Evolutionary conservation across 2,797 vertebrate genomes (phyloP).

Genomic region (Synanceia verrucosa): DNA sequence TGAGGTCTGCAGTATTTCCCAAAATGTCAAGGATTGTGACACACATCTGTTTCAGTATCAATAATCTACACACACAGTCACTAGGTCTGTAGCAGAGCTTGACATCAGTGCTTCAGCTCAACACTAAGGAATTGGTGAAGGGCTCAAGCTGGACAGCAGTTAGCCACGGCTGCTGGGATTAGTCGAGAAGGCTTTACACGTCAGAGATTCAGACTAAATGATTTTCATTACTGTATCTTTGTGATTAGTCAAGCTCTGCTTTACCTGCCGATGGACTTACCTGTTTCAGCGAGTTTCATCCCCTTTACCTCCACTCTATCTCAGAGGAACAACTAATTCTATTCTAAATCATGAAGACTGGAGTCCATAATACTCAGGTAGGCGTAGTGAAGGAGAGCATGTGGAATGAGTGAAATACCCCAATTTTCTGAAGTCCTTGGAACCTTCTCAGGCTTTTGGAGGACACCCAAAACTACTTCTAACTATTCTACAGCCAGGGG

Average conservation of each 20-base stretch:
- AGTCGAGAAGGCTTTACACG: not conserved
- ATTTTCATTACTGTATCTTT: not conserved
- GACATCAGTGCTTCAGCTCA: constrained; percentile 6
- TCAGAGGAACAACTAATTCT: constrained; percentile 3
- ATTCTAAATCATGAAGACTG: not conserved
- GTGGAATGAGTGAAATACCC: constrained; percentile 44
- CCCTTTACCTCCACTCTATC: not conserved
- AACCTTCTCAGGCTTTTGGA: constrained; percentile 53
- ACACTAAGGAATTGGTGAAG: not conserved
- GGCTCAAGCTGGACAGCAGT: not conserved
- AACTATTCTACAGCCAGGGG: constrained; percentile 55
- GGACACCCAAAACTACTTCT: constrained; percentile 53
- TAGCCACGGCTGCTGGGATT: not conserved
- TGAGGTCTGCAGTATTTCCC: not conserved
- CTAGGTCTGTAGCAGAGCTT: constrained; percentile 41
- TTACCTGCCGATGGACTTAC: constrained; percentile 26
- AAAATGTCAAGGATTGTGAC: not conserved
- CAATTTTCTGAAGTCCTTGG: constrained; percentile 34
- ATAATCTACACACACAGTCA: not conserved
- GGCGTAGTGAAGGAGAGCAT: constrained; percentile 17
- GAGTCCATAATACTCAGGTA: not conserved
- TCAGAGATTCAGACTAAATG: not conserved
- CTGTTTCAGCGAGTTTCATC: constrained; percentile 5
- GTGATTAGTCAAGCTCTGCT: constrained; percentile 49
- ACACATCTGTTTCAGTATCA: not conserved